Evolutionary conservation across 1,140 invertebrate genomes (phyloP).

Genomic region (Solenopsis invicta): DNA sequence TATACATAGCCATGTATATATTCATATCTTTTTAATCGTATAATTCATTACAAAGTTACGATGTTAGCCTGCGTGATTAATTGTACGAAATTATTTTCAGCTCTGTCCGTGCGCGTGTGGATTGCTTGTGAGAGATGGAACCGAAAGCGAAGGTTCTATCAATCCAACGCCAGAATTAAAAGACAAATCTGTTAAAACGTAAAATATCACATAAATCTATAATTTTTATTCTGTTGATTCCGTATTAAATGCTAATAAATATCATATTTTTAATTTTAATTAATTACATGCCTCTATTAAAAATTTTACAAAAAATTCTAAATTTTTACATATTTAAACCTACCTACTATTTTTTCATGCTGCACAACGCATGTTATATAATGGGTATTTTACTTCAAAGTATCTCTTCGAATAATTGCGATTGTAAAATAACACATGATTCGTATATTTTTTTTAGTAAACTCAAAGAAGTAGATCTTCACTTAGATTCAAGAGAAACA

Average conservation of each 20-base stretch:
- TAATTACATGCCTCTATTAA: not conserved
- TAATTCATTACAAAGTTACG: not conserved
- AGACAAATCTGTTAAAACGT: conserved; percentile 26
- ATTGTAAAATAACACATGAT: not conserved
- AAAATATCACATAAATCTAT: not conserved
- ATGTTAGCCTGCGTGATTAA: not conserved
- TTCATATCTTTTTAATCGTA: not conserved
- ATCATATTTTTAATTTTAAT: not conserved
- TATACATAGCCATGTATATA: not conserved
- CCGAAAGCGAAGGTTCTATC: conserved; percentile 12
- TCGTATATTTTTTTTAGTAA: conserved; percentile 2
- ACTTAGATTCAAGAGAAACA: not conserved
- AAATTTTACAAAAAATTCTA: too few relatives aligned
- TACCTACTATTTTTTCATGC: too few relatives aligned
- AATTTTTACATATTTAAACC: not conserved
- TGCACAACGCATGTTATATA: not conserved
- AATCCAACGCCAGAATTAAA: not conserved
- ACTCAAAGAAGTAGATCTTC: conserved; percentile 5
- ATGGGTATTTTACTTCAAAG: not conserved
- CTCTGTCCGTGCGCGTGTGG: conserved; percentile 28
- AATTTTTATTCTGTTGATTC: not conserved
- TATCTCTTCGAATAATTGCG: not conserved
- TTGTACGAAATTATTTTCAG: conserved; percentile 19
- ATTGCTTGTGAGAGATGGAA: conserved; percentile 8
- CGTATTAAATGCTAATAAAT: not conserved